These are phyloP conservation scores for Myiagra hebetior DNA, from an alignment of 2,113 vertebrate species.

Conservation along the genomic window DNA sequence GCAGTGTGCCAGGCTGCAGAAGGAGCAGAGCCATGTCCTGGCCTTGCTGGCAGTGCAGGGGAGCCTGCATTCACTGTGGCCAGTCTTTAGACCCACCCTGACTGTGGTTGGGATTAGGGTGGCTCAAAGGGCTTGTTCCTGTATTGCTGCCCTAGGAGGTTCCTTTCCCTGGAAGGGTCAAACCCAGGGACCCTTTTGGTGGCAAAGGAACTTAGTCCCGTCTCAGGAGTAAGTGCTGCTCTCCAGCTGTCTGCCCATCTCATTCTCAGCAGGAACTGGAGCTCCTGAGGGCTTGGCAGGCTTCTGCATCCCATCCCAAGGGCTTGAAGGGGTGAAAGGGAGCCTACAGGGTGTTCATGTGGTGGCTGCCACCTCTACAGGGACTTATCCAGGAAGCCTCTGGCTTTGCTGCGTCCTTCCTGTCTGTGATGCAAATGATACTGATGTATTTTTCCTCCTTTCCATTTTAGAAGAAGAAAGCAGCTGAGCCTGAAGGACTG, in stretches of 20 bases:
- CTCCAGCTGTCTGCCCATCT: not conserved
- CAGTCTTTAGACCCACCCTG: not conserved
- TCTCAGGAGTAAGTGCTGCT: not conserved
- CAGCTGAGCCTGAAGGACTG: slow-evolving; percentile 11
- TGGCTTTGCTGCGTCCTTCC: not conserved
- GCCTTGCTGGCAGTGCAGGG: not conserved
- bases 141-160: not conserved
- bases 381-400: not conserved
- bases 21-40: not conserved
- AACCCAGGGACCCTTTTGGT: not conserved
- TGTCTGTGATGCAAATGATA: not conserved
- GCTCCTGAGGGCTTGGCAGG: not conserved
- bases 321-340: not conserved
- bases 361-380: not conserved
- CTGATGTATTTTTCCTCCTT: not conserved
- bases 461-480: slow-evolving; percentile 56
- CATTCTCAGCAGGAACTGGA: not conserved
- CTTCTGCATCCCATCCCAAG: not conserved
- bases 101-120: not conserved
- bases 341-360: not conserved
- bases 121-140: not conserved
- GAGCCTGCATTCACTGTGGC: not conserved
- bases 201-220: not conserved
- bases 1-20: not conserved
- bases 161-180: not conserved